phyloP scores from a whole-genome alignment of 2,113 vertebrate species.

The Egretta garzetta region DNA sequence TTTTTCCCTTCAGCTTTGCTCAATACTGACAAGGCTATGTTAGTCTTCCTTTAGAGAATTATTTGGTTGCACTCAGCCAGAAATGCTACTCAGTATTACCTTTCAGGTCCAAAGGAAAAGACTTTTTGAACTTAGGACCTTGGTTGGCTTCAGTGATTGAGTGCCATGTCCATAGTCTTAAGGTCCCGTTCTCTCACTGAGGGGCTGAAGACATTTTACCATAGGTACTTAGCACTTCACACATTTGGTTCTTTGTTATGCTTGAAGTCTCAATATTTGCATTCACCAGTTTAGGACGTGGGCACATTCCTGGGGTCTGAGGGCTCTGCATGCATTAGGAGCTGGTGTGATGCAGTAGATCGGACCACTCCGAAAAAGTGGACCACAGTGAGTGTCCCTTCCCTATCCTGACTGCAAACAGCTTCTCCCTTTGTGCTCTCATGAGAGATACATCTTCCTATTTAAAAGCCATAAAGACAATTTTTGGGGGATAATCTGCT shows the following conservation, averaged over 20 bases:
- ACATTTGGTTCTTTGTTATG: not conserved
- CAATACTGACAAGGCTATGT: not conserved
- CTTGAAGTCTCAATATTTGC: not conserved
- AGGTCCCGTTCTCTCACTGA: not conserved
- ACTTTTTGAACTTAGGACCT: not conserved
- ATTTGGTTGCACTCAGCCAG: not conserved
- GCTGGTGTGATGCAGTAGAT: too few relatives aligned
- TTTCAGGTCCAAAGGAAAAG: not conserved
- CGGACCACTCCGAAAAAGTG: not conserved
- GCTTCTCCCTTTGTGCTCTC: not conserved
- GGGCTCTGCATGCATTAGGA: not conserved
- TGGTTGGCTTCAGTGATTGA: not conserved
- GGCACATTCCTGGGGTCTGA: rapidly evolving
- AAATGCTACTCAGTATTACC: not conserved
- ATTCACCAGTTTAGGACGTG: not conserved
- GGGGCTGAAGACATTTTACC: not conserved
- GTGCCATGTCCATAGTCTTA: not conserved
- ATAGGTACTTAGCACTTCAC: not conserved
- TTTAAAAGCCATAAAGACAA: not conserved
- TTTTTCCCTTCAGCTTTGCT: not conserved
- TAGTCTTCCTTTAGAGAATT: not conserved
- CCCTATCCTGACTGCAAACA: not conserved
- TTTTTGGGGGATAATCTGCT: not conserved
- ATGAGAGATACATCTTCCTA: not conserved
- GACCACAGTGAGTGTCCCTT: not conserved